Evolutionary conservation across 2,113 vertebrate species (phyloP).

Genomic region (Fulica atra): DNA sequence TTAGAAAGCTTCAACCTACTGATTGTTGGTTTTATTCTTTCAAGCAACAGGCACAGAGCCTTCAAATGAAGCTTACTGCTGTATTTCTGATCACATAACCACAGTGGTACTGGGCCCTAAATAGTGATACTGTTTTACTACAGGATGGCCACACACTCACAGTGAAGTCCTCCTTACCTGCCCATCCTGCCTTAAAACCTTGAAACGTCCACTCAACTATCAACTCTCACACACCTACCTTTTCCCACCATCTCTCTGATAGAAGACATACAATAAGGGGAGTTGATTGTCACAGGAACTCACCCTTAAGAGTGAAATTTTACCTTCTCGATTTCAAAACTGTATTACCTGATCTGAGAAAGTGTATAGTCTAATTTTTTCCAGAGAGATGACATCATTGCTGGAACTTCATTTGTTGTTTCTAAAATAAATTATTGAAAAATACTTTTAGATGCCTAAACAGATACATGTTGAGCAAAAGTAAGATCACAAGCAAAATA

Average conservation of each 20-base stretch:
- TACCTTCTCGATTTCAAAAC: background rate
- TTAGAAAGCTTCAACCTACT: background rate
- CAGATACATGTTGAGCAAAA: background rate
- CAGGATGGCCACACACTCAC: background rate
- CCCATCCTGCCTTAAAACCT: background rate
- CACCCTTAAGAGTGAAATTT: background rate
- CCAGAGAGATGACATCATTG: constrained; percentile 95
- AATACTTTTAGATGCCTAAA: background rate
- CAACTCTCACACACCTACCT: background rate
- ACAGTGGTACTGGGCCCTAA: background rate
- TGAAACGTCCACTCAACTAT: background rate
- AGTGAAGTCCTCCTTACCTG: background rate
- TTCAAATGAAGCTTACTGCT: background rate
- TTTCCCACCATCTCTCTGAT: background rate
- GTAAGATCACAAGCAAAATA: background rate
- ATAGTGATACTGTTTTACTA: background rate
- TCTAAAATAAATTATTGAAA: constrained; percentile 61
- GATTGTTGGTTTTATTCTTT: background rate
- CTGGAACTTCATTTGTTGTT: constrained; percentile 84
- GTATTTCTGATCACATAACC: background rate
- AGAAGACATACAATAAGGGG: background rate
- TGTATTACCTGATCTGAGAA: constrained; percentile 92
- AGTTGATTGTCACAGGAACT: background rate
- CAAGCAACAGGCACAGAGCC: background rate
- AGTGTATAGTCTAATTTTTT: constrained; percentile 97